These are phyloP conservation scores for Tauraco hartlaubi DNA, from an alignment of 2,797 vertebrate species.

Conservation along the genomic window DNA sequence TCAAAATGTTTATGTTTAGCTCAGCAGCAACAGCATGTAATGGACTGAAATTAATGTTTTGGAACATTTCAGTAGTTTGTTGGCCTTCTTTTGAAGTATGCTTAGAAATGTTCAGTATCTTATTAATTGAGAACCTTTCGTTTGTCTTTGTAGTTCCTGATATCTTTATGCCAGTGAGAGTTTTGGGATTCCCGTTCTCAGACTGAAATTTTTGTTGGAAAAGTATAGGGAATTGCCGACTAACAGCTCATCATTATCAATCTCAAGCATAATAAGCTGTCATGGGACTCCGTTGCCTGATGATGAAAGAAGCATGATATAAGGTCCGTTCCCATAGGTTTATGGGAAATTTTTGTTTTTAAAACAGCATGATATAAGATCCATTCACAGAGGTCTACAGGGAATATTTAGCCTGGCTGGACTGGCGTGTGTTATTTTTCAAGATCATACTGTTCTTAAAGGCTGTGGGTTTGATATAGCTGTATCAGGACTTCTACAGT, in stretches of 20 bases:
- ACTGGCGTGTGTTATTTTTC: not conserved
- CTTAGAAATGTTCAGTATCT: not conserved
- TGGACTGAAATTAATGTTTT: not conserved
- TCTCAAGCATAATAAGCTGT: not conserved
- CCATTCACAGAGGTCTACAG: not conserved
- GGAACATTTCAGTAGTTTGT: not conserved
- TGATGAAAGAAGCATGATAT: not conserved
- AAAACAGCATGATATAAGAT: not conserved
- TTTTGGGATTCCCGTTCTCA: not conserved
- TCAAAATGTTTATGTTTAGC: not conserved
- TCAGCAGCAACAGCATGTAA: not conserved
- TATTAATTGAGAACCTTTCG: not conserved
- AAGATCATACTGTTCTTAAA: not conserved
- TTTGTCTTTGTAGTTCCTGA: not conserved
- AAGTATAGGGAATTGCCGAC: not conserved
- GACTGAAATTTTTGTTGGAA: not conserved
- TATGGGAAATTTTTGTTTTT: not conserved
- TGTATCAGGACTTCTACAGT: not conserved
- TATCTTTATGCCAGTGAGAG: not conserved
- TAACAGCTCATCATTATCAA: not conserved
- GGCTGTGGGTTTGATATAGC: not conserved
- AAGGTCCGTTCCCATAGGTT: not conserved
- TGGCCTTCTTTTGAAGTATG: not conserved
- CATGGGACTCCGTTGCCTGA: accelerated
- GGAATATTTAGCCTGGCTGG: not conserved